A percentile compares a stretch with the other conserved stretches of the same genome.
Evolutionary conservation across 2,113 vertebrate genomes (phyloP).

Genomic region (Corythaeola cristata): DNA sequence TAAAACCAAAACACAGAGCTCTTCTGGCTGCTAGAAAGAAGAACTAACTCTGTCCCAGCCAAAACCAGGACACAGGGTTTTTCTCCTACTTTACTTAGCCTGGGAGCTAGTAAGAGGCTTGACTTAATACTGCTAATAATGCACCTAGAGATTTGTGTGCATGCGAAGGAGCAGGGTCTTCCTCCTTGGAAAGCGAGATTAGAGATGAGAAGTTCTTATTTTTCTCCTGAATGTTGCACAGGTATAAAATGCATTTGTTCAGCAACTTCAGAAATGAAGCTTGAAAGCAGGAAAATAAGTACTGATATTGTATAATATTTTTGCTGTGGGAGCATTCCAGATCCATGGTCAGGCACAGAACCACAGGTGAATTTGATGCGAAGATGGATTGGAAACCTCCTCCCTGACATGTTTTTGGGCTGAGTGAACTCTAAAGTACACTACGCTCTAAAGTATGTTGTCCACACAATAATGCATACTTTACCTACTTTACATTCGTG

Average conservation of each 20-base stretch:
- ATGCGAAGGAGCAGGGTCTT: neutral
- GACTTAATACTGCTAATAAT: neutral
- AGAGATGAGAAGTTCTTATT: neutral
- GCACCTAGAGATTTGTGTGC: neutral
- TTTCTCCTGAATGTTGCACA: neutral
- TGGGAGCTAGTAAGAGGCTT: neutral
- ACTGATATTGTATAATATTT: neutral
- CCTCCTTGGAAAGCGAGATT: neutral
- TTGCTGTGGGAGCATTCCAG: neutral
- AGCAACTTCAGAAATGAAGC: neutral
- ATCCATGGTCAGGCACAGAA: neutral
- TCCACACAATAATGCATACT: neutral
- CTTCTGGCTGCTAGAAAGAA: no score
- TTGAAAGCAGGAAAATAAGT: neutral
- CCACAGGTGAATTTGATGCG: neutral
- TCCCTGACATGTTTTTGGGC: neutral
- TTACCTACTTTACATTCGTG: rapidly evolving
- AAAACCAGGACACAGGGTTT: neutral
- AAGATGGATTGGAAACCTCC: neutral
- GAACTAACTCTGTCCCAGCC: no score
- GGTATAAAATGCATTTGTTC: neutral
- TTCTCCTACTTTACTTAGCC: neutral
- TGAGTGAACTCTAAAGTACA: neutral
- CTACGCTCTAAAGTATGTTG: neutral
- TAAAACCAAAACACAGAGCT: no score